Evolutionary conservation across 2,888 invertebrate genomes (phyloP).

Genomic region (Terebella lapidaria): DNA sequence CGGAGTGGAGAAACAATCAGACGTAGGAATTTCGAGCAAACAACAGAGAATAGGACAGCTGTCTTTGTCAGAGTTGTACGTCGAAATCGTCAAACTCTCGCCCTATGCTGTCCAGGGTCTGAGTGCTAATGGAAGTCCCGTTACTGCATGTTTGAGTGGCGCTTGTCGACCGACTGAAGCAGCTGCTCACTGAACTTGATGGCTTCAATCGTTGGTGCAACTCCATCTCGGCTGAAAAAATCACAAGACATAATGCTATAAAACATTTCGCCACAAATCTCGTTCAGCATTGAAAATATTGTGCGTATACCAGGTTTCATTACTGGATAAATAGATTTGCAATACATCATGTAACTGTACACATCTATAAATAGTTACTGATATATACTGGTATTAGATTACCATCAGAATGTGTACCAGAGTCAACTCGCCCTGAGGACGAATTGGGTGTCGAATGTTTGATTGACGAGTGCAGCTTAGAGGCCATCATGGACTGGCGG

Average conservation of each 20-base stretch:
- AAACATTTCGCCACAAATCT: background rate
- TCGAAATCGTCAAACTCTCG: conserved; percentile 2
- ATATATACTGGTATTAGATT: too few species aligned
- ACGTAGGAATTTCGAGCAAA: too few species aligned
- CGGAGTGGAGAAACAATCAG: too few species aligned
- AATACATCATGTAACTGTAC: background rate
- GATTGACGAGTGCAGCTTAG: conserved; percentile 6
- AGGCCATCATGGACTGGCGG: conserved; percentile 61
- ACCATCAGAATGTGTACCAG: conserved; percentile 51
- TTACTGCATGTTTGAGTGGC: conserved; percentile 37
- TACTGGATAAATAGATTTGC: background rate
- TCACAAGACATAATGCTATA: conserved; percentile 9
- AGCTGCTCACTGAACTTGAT: conserved; percentile 39
- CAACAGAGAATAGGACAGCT: too few species aligned
- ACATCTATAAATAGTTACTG: too few species aligned
- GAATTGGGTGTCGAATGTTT: conserved; percentile 22
- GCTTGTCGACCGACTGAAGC: conserved; percentile 33
- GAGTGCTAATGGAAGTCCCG: conserved; percentile 42
- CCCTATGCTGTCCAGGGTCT: conserved; percentile 31
- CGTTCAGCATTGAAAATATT: background rate
- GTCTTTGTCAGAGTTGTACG: conserved; percentile 1
- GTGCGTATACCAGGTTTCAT: background rate
- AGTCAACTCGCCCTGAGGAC: conserved; percentile 46
- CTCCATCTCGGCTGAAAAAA: conserved; percentile 34
- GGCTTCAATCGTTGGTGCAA: conserved; percentile 33